Base-by-base conservation (phyloP, 2,888 invertebrate genomes). In the Auanema freiburgensis region DNA sequence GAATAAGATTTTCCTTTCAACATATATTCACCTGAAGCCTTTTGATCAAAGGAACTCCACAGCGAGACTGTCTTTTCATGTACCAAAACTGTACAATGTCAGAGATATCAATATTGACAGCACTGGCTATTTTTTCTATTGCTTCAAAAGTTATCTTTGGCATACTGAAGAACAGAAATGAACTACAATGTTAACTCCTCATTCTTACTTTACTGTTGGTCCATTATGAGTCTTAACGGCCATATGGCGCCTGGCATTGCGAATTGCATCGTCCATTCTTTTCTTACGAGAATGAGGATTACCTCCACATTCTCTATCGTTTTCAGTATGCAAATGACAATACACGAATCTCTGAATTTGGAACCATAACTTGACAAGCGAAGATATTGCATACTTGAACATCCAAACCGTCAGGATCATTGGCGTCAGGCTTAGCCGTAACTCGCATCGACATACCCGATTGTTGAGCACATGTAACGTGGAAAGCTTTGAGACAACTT, bases 391-490 rank as follows among this genome's bases (percentile, higher is more conserved):
- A 42, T 40, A 67, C 67, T 59, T 69, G 57, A 5, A 69, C 66
- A 58, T 69, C 66, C 40, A 66, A 49, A 8, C 58, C 59, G 25
- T 69, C 66, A 16, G 52, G 24, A 23, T 41, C 56, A 16, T 50
- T 16, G 5, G 46, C 24, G 46, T 69, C 63, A 11, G 42, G 49
- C 3, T 24, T 51, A 1, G 61, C 43, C 12, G 40, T 16, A 1
- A 72, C 64, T 83, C 92, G 91, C 95, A 95, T 95, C 83, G 92
- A 91, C 0, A 98, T 87, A 0, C 89, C 93, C 24, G 95, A 94
- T 68, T 85, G 93, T 84, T 96, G 95, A 0, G 97, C 98, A 85
- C 98, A 99, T 0, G 98, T 98, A 2, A 98, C 98, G 85, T 98
- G 98, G 86, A 98, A 98, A 0, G 97, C 96, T 70, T 85, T 85